These are phyloP conservation scores for Coracopsis vasa DNA, from an alignment of 2,113 vertebrate species.

Conservation along the genomic window DNA sequence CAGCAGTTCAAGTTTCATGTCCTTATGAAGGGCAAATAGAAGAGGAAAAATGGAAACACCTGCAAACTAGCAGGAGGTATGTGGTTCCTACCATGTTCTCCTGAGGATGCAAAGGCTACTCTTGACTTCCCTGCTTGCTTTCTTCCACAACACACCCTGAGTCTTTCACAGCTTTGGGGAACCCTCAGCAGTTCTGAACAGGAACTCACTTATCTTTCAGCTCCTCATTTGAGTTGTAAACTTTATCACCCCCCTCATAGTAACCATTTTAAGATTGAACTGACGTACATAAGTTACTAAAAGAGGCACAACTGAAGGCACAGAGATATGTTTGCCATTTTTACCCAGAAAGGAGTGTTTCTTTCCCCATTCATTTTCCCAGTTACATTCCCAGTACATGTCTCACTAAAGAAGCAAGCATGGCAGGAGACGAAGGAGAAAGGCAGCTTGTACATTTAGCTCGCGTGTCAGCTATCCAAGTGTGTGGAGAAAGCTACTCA, in stretches of 20 bases:
- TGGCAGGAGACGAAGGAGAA: neutral
- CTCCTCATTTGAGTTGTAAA: neutral
- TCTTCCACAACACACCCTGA: neutral
- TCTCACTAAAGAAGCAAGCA: neutral
- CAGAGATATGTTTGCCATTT: neutral
- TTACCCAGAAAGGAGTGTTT: neutral
- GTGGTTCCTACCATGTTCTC: neutral
- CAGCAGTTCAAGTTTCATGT: neutral
- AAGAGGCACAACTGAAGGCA: neutral
- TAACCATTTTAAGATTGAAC: neutral
- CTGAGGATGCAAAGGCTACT: neutral
- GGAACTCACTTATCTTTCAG: neutral
- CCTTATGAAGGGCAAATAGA: neutral
- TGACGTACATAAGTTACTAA: neutral
- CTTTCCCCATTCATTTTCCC: neutral
- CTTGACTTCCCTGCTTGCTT: neutral
- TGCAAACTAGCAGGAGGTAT: neutral
- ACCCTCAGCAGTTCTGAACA: neutral
- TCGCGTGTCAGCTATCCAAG: neutral
- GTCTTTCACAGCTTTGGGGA: neutral
- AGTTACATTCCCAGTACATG: neutral
- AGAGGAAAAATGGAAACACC: neutral
- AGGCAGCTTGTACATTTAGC: neutral
- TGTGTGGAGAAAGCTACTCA: constrained; percentile 35
- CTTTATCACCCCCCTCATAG: neutral